Percentiles rank a stretch among this genome's conserved stretches.
These are phyloP conservation scores for Teleopsis dalmanni DNA, from an alignment of 1,140 invertebrate genomes.

Conservation along the genomic window DNA sequence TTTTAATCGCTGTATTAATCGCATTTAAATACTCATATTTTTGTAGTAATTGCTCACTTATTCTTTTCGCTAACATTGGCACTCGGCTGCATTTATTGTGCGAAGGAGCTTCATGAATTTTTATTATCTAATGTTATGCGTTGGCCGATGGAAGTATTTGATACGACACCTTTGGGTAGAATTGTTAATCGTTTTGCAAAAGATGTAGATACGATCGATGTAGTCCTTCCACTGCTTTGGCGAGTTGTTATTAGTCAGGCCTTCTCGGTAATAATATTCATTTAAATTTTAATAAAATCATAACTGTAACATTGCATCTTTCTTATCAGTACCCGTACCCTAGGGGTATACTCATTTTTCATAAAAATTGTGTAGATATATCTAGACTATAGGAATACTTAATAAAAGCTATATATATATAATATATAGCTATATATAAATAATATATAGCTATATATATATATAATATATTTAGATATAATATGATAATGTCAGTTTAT, in stretches of 20 bases:
- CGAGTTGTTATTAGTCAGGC: slow-evolving; percentile 38
- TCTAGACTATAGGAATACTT: not conserved
- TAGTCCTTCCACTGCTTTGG: slow-evolving; percentile 43
- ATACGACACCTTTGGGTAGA: slow-evolving; percentile 67
- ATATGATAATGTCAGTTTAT: no score
- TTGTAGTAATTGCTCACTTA: slow-evolving; percentile 41
- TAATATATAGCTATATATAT: no score
- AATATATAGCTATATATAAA: no score
- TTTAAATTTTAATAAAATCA: not conserved
- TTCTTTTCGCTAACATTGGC: slow-evolving; percentile 37
- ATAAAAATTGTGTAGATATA: no score
- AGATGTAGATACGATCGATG: slow-evolving; percentile 64
- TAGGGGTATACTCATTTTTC: no score
- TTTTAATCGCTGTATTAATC: no score
- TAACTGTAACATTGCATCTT: no score
- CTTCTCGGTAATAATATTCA: slow-evolving; percentile 35
- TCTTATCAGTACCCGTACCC: no score
- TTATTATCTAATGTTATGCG: slow-evolving; percentile 57
- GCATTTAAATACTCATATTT: no score
- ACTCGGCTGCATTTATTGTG: slow-evolving; percentile 36
- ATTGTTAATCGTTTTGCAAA: slow-evolving; percentile 69
- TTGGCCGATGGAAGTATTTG: slow-evolving; percentile 68
- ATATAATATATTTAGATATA: no score
- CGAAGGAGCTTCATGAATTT: slow-evolving; percentile 49
- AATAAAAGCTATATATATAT: not conserved